Evolutionary conservation across 2,113 vertebrate species (phyloP).

Genomic region (Spizaetus ornatus): DNA sequence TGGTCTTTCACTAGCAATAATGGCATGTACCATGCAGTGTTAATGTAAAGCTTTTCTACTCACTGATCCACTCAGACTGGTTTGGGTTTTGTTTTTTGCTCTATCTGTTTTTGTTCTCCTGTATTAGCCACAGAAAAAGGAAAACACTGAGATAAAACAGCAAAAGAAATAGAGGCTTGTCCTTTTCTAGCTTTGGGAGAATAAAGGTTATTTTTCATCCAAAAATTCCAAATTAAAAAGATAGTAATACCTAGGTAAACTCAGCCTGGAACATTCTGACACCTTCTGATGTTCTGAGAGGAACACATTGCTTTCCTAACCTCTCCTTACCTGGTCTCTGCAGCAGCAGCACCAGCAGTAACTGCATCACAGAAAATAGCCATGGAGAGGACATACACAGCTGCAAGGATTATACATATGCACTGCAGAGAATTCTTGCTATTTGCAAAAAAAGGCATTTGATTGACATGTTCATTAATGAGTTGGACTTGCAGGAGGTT

Average conservation of each 20-base stretch:
- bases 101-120: background rate
- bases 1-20: background rate
- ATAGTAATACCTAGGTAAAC: accelerated
- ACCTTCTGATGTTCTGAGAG: background rate
- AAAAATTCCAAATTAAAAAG: background rate
- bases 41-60: background rate
- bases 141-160: background rate
- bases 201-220: background rate
- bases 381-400: background rate
- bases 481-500: background rate
- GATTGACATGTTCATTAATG: accelerated
- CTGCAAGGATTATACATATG: background rate
- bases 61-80: background rate
- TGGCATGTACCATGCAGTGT: background rate
- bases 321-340: background rate
- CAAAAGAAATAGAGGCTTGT: accelerated
- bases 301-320: background rate
- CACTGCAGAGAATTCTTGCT: background rate
- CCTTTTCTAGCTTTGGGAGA: background rate
- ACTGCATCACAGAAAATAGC: background rate
- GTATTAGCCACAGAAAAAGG: background rate
- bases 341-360: background rate
- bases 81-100: background rate
- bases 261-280: background rate
- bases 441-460: background rate